phyloP scores from a whole-genome alignment of 2,888 invertebrate species.

The Mystacides longicornis region DNA sequence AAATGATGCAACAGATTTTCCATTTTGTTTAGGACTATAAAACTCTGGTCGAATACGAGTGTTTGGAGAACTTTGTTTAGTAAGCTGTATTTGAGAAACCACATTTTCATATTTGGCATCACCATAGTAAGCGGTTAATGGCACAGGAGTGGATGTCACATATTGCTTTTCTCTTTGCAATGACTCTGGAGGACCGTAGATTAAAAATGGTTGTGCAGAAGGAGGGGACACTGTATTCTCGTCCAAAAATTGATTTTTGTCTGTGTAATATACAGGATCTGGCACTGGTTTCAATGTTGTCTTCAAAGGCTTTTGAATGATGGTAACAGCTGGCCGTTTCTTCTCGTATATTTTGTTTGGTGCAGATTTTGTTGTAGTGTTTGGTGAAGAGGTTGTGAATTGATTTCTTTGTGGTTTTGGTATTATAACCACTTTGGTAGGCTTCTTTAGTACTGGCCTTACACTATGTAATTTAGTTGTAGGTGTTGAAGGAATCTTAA shows the following conservation, averaged over 20 bases:
- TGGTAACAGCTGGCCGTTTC: constrained; percentile 38
- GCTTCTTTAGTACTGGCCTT: constrained; percentile 16
- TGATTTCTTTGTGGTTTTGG: constrained; percentile 30
- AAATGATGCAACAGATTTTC: constrained; percentile 52
- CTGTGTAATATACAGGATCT: constrained; percentile 44
- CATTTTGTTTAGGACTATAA: constrained; percentile 33
- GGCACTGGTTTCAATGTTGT: constrained; percentile 42
- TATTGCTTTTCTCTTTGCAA: constrained; percentile 33
- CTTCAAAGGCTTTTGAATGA: constrained; percentile 43
- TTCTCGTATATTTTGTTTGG: constrained; percentile 38
- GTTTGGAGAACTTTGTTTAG: constrained; percentile 32
- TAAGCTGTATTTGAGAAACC: constrained; percentile 46
- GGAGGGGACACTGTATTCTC: constrained; percentile 41
- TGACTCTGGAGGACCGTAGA: constrained; percentile 47
- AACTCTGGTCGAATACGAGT: constrained; percentile 24
- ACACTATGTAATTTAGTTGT: constrained; percentile 19
- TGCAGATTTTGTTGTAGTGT: constrained; percentile 40
- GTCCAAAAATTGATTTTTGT: constrained; percentile 36
- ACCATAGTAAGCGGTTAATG: constrained; percentile 55
- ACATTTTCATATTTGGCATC: constrained; percentile 47
- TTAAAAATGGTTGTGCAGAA: constrained; percentile 44
- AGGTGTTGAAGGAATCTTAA: constrained; percentile 19
- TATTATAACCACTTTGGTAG: constrained; percentile 18
- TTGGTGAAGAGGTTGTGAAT: constrained; percentile 38
- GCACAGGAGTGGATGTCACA: constrained; percentile 54